Evolutionary conservation across 2,888 invertebrate species (phyloP).

Genomic region (Protula sp.): DNA sequence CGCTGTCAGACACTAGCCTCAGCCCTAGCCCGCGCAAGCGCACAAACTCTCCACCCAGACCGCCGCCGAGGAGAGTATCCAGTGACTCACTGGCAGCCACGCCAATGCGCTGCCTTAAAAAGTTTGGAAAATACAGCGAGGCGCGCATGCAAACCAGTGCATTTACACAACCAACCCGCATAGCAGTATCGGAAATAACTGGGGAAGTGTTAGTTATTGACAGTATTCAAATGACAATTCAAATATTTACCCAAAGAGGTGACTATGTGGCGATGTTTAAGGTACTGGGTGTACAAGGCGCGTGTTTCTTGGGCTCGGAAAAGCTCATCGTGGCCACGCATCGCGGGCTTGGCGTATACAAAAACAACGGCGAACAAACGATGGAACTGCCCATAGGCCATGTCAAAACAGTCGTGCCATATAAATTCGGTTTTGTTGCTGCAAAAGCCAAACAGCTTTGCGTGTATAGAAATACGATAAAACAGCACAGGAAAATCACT

Average conservation of each 20-base stretch:
- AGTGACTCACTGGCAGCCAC: not conserved
- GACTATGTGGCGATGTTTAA: constrained; percentile 17
- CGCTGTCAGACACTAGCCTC: not conserved
- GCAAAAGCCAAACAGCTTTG: constrained; percentile 5
- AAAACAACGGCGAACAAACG: not conserved
- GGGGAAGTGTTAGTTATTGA: constrained; percentile 12
- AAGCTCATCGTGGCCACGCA: constrained; percentile 16
- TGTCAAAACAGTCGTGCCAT: constrained; percentile 5
- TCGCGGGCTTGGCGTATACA: constrained; percentile 15
- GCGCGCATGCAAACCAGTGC: constrained; percentile 7
- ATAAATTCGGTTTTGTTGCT: constrained; percentile 14
- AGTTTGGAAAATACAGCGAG: constrained; percentile 17
- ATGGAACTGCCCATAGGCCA: constrained; percentile 5
- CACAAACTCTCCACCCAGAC: constrained; percentile 5
- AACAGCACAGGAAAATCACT: constrained; percentile 4
- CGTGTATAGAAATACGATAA: constrained; percentile 6
- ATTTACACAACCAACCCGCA: constrained; percentile 13
- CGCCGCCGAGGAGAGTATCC: constrained; percentile 9
- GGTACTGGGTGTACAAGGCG: constrained; percentile 13
- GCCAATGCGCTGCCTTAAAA: constrained; percentile 5
- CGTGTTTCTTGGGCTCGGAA: constrained; percentile 9
- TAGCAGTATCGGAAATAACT: constrained; percentile 12
- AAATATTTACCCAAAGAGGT: constrained; percentile 14
- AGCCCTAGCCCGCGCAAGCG: not conserved
- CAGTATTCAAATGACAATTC: constrained; percentile 12